Percentiles rank a stretch among this genome's conserved stretches.
phyloP scores from a whole-genome alignment of 2,888 invertebrate genomes.

The Alentia gelatinosa region DNA sequence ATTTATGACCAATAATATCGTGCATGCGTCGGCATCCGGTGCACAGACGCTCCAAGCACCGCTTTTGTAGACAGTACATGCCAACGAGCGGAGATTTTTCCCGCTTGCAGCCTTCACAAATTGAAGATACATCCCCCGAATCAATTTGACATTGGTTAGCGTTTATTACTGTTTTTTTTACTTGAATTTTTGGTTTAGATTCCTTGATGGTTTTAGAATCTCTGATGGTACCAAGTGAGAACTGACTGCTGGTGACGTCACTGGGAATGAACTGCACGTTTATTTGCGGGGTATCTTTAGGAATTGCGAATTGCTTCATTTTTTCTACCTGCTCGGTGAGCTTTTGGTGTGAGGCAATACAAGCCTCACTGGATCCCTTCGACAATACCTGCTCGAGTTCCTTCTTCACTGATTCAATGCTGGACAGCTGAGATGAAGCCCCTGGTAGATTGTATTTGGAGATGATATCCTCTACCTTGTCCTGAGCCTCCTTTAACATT shows the following conservation, averaged over 20 bases:
- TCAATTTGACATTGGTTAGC: no score
- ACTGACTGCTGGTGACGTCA: background rate
- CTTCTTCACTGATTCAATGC: background rate
- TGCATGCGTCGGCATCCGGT: background rate
- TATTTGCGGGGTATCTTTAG: background rate
- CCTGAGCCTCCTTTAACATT: background rate
- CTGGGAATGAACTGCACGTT: background rate
- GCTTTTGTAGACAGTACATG: background rate
- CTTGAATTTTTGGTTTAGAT: background rate
- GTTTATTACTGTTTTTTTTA: no score
- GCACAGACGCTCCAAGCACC: background rate
- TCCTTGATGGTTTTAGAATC: background rate
- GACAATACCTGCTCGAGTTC: background rate
- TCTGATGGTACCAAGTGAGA: background rate
- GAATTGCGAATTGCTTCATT: background rate
- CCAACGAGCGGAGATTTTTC: background rate
- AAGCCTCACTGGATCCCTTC: background rate
- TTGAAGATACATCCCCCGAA: background rate
- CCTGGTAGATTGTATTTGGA: background rate
- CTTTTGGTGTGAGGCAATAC: background rate
- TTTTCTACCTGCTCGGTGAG: background rate
- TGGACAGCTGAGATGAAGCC: background rate
- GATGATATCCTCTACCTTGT: background rate
- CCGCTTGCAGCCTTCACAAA: background rate
- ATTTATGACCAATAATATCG: background rate